phyloP scores from a whole-genome alignment of 2,888 invertebrate genomes.

The Pseudolycoriella hygida region DNA sequence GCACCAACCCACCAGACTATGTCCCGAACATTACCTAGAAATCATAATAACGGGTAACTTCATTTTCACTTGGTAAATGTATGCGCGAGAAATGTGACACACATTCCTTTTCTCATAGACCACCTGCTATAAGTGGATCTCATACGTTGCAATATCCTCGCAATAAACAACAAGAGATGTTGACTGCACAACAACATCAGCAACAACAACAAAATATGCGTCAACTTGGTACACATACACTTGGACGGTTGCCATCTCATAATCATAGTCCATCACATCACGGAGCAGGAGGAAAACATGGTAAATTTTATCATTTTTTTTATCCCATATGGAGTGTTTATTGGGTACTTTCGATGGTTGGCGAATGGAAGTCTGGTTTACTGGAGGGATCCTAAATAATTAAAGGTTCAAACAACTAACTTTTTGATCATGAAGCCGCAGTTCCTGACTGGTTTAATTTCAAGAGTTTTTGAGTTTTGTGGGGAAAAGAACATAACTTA shows the following conservation, averaged over 20 bases:
- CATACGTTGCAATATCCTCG: constrained; percentile 29
- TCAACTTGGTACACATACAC: constrained; percentile 38
- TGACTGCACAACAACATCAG: constrained; percentile 30
- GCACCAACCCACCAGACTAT: constrained; percentile 19
- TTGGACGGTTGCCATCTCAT: constrained; percentile 45
- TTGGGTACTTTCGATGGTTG: too few species aligned
- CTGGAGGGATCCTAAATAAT: too few species aligned
- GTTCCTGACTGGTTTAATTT: too few species aligned
- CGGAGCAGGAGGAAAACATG: neutral
- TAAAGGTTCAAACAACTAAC: too few species aligned
- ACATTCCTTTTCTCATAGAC: constrained; percentile 15
- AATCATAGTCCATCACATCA: constrained; percentile 39
- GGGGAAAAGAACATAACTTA: too few species aligned
- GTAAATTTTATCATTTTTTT: neutral
- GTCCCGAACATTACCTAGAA: constrained; percentile 32
- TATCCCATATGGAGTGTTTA: too few species aligned
- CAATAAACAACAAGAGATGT: constrained; percentile 30
- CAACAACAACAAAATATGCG: constrained; percentile 28
- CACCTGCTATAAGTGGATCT: constrained; percentile 29
- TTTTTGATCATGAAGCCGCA: too few species aligned
- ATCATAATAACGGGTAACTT: constrained; percentile 24
- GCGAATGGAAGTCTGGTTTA: too few species aligned
- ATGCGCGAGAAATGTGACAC: neutral
- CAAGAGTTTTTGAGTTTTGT: too few species aligned
- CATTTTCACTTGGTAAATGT: neutral